phyloP scores from a whole-genome alignment of 2,797 vertebrate genomes.

The Distichodus sexfasciatus region DNA sequence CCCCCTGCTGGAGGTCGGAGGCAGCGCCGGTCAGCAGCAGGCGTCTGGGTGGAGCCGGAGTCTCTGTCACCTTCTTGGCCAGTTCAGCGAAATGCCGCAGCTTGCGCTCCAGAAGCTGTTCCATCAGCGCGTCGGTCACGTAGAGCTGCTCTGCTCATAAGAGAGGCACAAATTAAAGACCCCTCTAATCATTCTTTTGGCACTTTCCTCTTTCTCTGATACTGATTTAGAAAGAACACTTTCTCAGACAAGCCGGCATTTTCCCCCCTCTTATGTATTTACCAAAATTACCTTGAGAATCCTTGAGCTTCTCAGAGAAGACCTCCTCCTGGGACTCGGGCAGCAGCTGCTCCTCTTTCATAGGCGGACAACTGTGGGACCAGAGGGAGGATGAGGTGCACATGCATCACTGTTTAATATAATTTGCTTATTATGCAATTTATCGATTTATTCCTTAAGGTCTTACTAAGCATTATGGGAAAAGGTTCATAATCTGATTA shows the following conservation, averaged over 20 bases:
- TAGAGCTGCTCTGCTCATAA: conserved; percentile 72
- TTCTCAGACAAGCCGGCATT: too few relatives aligned
- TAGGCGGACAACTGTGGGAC: conserved; percentile 75
- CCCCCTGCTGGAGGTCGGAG: conserved; percentile 78
- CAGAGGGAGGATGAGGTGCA: not conserved
- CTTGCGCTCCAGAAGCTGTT: conserved; percentile 80
- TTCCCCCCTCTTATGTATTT: too few relatives aligned
- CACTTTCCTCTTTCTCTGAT: too few relatives aligned
- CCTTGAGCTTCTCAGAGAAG: conserved; percentile 65
- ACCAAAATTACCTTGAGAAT: conserved; percentile 81
- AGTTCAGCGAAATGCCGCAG: conserved; percentile 80
- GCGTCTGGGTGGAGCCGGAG: conserved; percentile 51
- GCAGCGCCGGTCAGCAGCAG: conserved; percentile 73
- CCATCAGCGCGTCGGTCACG: conserved; percentile 75
- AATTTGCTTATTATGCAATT: too few relatives aligned
- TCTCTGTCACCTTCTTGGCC: conserved; percentile 69
- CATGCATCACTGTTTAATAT: too few relatives aligned
- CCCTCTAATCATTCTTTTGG: too few relatives aligned
- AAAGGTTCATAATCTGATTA: too few relatives aligned
- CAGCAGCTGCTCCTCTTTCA: conserved; percentile 70
- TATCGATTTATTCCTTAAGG: too few relatives aligned
- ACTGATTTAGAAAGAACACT: too few relatives aligned
- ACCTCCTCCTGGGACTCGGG: conserved; percentile 65
- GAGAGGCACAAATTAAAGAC: too few relatives aligned
- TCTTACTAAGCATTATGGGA: too few relatives aligned